phyloP scores from a whole-genome alignment of 2,113 vertebrate genomes.

The Hippopotamus amphibius region DNA sequence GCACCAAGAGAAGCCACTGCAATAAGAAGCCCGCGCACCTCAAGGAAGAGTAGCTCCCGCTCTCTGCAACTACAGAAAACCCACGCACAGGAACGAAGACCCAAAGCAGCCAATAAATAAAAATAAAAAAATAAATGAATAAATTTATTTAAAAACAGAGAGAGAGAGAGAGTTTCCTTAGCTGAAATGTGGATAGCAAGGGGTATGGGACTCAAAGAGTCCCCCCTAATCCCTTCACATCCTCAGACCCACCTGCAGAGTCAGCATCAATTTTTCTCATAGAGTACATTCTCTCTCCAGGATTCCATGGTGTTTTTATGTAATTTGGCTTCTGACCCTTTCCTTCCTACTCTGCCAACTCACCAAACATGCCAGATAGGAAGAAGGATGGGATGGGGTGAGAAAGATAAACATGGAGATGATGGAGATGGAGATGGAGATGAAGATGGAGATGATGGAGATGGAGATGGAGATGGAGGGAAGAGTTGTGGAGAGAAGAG shows the following conservation, averaged over 20 bases:
- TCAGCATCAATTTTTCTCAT: not conserved
- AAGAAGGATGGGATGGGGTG: too few relatives aligned
- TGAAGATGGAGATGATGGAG: not conserved
- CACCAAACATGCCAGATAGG: not conserved
- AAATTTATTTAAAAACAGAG: too few relatives aligned
- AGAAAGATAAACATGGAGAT: too few relatives aligned
- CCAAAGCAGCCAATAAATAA: too few relatives aligned
- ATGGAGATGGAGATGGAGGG: not conserved
- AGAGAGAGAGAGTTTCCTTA: not conserved
- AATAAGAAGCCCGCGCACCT: too few relatives aligned
- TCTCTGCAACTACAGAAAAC: too few relatives aligned
- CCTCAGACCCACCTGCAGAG: not conserved
- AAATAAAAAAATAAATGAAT: too few relatives aligned
- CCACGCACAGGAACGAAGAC: too few relatives aligned
- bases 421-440: too few relatives aligned
- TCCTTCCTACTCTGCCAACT: not conserved
- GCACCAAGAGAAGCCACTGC: too few relatives aligned
- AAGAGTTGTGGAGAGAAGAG: accelerated
- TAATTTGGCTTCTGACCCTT: not conserved
- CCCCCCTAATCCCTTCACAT: not conserved
- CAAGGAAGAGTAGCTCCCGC: too few relatives aligned
- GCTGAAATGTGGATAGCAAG: not conserved
- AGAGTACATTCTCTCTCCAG: not conserved
- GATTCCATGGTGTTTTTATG: not conserved
- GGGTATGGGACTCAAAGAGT: not conserved